Base-by-base conservation (phyloP, 1,140 invertebrate genomes). In the Epicauta chinensis region DNA sequence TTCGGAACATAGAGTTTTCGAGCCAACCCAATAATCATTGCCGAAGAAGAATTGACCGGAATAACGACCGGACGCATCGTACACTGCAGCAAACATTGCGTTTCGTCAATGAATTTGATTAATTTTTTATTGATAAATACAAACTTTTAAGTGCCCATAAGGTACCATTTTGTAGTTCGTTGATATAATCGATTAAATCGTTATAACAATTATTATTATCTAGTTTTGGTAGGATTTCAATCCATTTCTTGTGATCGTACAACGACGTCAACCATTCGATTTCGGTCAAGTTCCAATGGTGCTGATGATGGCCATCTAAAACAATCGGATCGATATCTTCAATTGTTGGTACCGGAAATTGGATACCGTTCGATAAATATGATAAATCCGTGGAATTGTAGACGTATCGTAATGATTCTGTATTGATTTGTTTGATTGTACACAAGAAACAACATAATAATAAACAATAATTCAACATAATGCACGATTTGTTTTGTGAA, bases 11-110 rank as follows among this genome's bases (percentile, higher is more conserved):
- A 82, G 75, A 9, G 74, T 75, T 36, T 76, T 75, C 17, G 87
- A 89, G 1, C 88, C 88, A 39, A 89, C 69, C 87, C 87, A 90
- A 70, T 84, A 89, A 60, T 87, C 83, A 64, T 88, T 89, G 5
- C 87, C 88, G 59, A 88, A 90, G 60, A 89, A 76, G 56, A 89
- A 80, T 59, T 87, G 84, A 1, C 84, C 83, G 1, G 80, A 81
- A 69, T 91, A 91, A 41, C 84, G 81, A n/a, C 87, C 88, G 15
- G 86, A 88, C 1, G 87, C 82, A 64, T 90, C 88, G 43, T 79
- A 83, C 70, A 88, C 87, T 91, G 76, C 10, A 79, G 78, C 49
- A 34, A 48, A 34, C 1, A n/a, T n/a, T n/a, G n/a, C n/a, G n/a
- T n/a, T n/a, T n/a, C n/a, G n/a, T n/a, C n/a, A n/a, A n/a, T n/a